A percentile compares a stretch with the other conserved stretches of the same genome.
Evolutionary conservation across 2,113 vertebrate genomes (phyloP).

Genomic region (Chloropsis cyanopogon): DNA sequence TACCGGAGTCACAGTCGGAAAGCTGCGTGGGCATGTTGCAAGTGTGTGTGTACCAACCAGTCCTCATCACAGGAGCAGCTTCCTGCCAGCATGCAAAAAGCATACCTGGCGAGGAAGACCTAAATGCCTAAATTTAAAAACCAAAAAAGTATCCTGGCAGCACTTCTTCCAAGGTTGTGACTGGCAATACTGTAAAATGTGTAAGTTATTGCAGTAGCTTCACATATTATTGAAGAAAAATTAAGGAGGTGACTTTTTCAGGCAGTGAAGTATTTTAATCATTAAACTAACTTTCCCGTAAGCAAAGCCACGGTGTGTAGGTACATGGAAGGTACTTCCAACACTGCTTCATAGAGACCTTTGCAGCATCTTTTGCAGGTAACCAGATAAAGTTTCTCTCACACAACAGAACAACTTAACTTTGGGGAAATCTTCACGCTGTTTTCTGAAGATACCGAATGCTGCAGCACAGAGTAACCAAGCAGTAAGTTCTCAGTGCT

Average conservation of each 20-base stretch:
- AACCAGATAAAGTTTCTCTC: neutral
- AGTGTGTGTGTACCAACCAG: fast-evolving
- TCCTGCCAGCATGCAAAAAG: neutral
- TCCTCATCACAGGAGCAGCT: neutral
- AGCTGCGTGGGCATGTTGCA: neutral
- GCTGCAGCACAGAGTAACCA: neutral
- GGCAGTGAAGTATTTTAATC: neutral
- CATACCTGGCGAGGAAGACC: neutral
- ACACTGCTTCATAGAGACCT: neutral
- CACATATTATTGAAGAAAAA: neutral
- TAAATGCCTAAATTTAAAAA: neutral
- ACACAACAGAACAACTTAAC: neutral
- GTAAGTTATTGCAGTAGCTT: neutral
- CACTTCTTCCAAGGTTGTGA: neutral
- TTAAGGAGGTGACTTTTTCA: neutral
- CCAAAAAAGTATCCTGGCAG: neutral
- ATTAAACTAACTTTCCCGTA: neutral
- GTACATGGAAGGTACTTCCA: neutral
- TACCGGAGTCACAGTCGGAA: neutral
- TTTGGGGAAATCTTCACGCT: neutral
- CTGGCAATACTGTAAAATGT: neutral
- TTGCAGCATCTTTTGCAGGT: neutral
- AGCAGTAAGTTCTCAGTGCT: neutral
- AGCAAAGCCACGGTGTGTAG: neutral
- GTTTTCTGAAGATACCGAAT: neutral